A percentile compares a stretch with the other conserved stretches of the same genome.
Conservation (phyloP, 2,888 invertebrate genomes). For the Thera obeliscata region DNA sequence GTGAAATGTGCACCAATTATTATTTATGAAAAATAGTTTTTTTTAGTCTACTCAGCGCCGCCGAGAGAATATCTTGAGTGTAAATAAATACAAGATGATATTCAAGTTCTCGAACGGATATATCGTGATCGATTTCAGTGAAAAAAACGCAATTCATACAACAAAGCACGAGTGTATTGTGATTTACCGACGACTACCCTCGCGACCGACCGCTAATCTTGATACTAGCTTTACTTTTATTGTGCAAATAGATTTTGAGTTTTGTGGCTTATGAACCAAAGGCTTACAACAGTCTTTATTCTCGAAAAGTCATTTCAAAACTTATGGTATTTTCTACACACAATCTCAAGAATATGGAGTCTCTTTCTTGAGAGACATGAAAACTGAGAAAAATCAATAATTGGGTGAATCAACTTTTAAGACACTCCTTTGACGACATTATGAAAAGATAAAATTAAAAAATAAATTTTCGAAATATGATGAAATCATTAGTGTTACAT, state of each 20-base stretch:
- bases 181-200: slow-evolving; percentile 67
- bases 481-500: too few species aligned
- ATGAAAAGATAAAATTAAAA: too few species aligned
- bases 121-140: slow-evolving; percentile 76
- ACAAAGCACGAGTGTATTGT: slow-evolving; percentile 75
- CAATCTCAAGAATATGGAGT: too few species aligned
- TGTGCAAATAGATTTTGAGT: not conserved
- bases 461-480: too few species aligned
- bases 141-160: slow-evolving; percentile 80
- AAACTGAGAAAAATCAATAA: too few species aligned
- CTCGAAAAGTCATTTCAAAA: too few species aligned
- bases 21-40: slow-evolving; percentile 1
- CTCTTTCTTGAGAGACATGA: too few species aligned
- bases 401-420: too few species aligned
- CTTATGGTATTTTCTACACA: too few species aligned
- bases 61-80: slow-evolving; percentile 8
- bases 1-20: too few species aligned
- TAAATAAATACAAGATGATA: slow-evolving; percentile 71
- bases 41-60: not conserved
- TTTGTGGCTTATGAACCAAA: not conserved
- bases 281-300: not conserved
- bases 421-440: too few species aligned
- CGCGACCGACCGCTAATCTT: slow-evolving; percentile 52
- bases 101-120: slow-evolving; percentile 59
- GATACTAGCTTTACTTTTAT: slow-evolving; percentile 52